Conservation (phyloP, 1,140 invertebrate species). For the Saccostrea glomerata region DNA sequence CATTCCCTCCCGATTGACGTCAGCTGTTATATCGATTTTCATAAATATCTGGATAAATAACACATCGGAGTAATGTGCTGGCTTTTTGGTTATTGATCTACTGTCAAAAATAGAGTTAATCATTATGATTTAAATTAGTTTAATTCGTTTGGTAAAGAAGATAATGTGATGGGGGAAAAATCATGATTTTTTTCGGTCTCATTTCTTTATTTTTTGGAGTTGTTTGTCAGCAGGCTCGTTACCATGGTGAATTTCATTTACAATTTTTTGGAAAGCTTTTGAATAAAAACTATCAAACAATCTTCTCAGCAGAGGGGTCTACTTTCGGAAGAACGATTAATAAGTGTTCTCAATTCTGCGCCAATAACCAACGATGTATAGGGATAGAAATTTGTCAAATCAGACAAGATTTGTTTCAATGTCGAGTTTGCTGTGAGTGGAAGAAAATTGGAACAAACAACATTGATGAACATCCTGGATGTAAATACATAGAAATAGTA, state of each 20-base stretch:
- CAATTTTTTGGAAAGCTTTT: not conserved
- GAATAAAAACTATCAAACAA: not conserved
- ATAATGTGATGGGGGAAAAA: not conserved
- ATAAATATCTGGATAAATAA: not conserved
- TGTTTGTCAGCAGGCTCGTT: not conserved
- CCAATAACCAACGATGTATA: not conserved
- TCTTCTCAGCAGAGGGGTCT: not conserved
- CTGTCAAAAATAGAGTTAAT: not conserved
- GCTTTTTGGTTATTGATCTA: not conserved
- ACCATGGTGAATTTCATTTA: not conserved
- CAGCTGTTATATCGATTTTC: not conserved
- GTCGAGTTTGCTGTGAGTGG: constrained; percentile 36
- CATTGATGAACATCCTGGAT: not conserved
- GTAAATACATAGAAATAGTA: not conserved
- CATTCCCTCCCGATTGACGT: too few species aligned
- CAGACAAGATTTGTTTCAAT: not conserved
- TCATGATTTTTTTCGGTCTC: not conserved
- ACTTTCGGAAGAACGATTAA: not conserved
- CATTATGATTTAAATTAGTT: not conserved
- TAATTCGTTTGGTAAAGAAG: not conserved
- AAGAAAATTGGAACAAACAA: not conserved
- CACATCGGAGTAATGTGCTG: not conserved
- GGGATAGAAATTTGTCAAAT: not conserved
- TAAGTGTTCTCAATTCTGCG: not conserved
- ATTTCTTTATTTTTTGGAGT: not conserved